A percentile compares a stretch with the other conserved stretches of the same genome.
These are phyloP conservation scores for Seriola aureovittata DNA, from an alignment of 2,113 vertebrate genomes.

Conservation along the genomic window DNA sequence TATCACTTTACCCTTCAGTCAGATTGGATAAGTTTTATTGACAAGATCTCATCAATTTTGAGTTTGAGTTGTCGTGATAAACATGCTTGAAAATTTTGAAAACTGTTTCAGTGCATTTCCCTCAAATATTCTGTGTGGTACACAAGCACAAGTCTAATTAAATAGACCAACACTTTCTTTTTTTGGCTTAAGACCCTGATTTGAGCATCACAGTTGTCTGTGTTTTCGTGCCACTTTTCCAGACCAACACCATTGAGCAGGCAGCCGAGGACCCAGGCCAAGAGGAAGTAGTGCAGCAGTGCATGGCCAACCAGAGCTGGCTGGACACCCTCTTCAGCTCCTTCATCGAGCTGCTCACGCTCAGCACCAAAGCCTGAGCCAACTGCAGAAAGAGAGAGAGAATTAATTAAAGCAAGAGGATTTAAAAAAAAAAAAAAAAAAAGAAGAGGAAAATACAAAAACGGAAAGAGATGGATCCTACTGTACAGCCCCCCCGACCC, in stretches of 20 bases:
- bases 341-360: constrained; percentile 93
- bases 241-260: constrained; percentile 93
- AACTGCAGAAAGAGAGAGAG: background rate
- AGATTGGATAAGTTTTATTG: background rate
- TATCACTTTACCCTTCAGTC: background rate
- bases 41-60: background rate
- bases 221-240: constrained; percentile 22
- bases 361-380: constrained; percentile 84
- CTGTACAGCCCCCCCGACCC: constrained; percentile 77
- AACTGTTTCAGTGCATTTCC: background rate
- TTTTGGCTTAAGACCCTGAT: background rate
- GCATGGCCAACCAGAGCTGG: constrained; percentile 96
- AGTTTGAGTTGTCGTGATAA: background rate
- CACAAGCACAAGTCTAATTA: no score
- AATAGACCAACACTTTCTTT: background rate
- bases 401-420: constrained; percentile 32
- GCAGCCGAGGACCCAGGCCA: constrained; percentile 92
- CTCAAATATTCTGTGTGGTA: background rate
- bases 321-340: constrained; percentile 92
- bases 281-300: constrained; percentile 96
- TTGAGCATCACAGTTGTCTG: constrained; percentile 23
- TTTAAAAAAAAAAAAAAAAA: constrained; percentile 21
- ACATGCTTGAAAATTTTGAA: background rate
- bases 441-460: constrained; percentile 39
- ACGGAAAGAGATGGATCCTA: constrained; percentile 61